Base-by-base conservation (phyloP, 2,797 vertebrate species). In the Holocentrus rufus region DNA sequence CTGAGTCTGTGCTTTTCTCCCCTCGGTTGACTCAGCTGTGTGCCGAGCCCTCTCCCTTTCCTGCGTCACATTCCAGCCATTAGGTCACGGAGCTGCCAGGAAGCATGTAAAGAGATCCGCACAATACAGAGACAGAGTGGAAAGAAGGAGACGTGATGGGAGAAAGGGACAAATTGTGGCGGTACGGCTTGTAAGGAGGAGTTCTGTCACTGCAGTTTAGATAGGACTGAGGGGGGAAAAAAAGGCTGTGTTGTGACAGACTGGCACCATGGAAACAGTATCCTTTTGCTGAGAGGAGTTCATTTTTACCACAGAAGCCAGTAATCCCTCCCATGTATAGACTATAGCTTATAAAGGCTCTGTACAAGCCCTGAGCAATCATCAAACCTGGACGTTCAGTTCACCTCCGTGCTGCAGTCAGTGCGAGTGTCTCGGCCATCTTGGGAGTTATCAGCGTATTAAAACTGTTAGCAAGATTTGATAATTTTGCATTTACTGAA, bases 61-160 rank as follows among this genome's bases (percentile, higher is more conserved):
- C 70, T 74, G 68, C 77, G 58, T 80, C 69, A 66, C 81, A 78
- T 68, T 72, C 59, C 68, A 86, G 77, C 81, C 87, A 84, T 83
- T 82, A 88, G 80, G 83, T 81, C 85, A 82, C 81, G 77, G 69
- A 82, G 84, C 86, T 88, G 85, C 82, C 72, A 72, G 82, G 82
- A 84, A 84, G 82, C 76, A 77, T 85, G 76, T 85, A 84, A 82
- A 85, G 69, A 80, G 72, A 87, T 85, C 85, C 81, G 67, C 50
- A 57, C 66, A 74, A 78, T 69, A 72, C 72, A 39, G 34, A 81
- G 79, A 72, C 47, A 49, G 42, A 52, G 83, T 20, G 9, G 57
- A 72, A 71, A 56, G 53, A 80, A 58, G 39, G 10, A 42, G 60
- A 55, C 60, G 61, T 57, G 72, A 56, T 65, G 27, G 25, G 68